Base-by-base conservation (phyloP, 1,140 invertebrate species). In the Temnothorax longispinosus region DNA sequence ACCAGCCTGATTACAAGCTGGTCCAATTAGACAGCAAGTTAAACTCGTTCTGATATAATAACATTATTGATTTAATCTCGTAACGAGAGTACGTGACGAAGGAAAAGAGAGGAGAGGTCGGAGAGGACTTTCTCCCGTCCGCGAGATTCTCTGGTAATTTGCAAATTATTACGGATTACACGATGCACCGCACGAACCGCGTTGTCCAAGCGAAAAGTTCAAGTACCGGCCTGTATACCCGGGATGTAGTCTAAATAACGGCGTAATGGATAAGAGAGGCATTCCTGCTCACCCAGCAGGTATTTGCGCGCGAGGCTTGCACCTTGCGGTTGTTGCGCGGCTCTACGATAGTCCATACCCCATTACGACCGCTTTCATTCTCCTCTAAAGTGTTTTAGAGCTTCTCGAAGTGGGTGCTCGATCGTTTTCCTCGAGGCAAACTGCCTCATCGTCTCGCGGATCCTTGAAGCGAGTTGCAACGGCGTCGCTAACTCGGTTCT, bases 301-400 rank as follows among this genome's bases (percentile, higher is more conserved):
- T 60, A 58, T 60, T 80, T 82, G 74, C 82, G 54, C 67, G 38
- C 54, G 86, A 54, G 71, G 78, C 69, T 69, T 50, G 88, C 88
- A 54, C 67, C 47, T 81, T 71, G 82, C 75, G 87, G 81, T 86
- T 75, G 76, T 54, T 69, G 74, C 50, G 15, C 47, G 32, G 38
- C 44, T 52, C 67, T 62, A 89, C 88, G 74, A 89, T 87, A 87
- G 65, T 84, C 85, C 56, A 90, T 90, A 90, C 88, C 77, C 81
- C 82, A 81, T 88, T 88, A 88, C 82, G 89, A 91, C 89, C 74
- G 76, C 78, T 78, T 91, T 91, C 87, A 90, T 86, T 88, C 89
- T 80, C 60, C 76, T 82, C 75, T 90, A 90, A 90, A 91, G 87
- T 91, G 72, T 90, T 91, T 86, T 87, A 90, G 82, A 90, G 87